Conservation (phyloP, 37 sponge, comb jelly and placozoan species). For the Eunapius fragilis region DNA sequence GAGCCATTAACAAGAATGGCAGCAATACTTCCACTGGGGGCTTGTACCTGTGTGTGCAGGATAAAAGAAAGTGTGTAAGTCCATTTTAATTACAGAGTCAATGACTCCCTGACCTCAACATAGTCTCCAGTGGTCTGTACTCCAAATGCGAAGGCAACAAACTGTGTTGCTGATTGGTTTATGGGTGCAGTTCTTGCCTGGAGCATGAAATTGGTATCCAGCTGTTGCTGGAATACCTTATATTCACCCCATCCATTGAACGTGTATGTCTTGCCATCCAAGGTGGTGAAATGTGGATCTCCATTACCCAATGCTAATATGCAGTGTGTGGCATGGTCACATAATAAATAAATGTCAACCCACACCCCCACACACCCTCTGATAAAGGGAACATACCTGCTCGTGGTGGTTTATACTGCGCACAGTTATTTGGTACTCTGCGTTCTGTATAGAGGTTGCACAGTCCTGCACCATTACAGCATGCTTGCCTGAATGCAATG, state of each 20-base stretch:
- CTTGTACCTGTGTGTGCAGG: neutral
- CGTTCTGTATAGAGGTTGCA: conserved; percentile 45
- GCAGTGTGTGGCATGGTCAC: neutral
- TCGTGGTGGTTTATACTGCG: conserved; percentile 21
- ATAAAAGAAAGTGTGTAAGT: too few relatives aligned
- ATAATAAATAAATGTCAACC: neutral
- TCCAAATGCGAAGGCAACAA: conserved; percentile 54
- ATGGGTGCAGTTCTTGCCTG: conserved; percentile 56
- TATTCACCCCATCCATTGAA: conserved; percentile 85
- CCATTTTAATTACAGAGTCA: neutral
- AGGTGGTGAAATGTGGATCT: conserved; percentile 77
- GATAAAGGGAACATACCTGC: conserved; percentile 15
- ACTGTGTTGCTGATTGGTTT: conserved; percentile 45
- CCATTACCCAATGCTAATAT: conserved; percentile 54
- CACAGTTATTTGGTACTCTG: conserved; percentile 44
- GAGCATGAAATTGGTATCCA: conserved; percentile 6
- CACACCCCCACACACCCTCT: too few relatives aligned
- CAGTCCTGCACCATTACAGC: conserved; percentile 36
- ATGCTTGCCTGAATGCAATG: conserved; percentile 13
- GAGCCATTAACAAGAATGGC: conserved; percentile 16
- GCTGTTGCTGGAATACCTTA: conserved; percentile 2
- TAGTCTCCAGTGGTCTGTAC: neutral
- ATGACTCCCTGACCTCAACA: neutral
- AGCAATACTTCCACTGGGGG: neutral
- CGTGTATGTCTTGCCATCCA: conserved; percentile 71